Conservation (phyloP, 2,797 vertebrate genomes). For the Adrianichthys oophorus region DNA sequence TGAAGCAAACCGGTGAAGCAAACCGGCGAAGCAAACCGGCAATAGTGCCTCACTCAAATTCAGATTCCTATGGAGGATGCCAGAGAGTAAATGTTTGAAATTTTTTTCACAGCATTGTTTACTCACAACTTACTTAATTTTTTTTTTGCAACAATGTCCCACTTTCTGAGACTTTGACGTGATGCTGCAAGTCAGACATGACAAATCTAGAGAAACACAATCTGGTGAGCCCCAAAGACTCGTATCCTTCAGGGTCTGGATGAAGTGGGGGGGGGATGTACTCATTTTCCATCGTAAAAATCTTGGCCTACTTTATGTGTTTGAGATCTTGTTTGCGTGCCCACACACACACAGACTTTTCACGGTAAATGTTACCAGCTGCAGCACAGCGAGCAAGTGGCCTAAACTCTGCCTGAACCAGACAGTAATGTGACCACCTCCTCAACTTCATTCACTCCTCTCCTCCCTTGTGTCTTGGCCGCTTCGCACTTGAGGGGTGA, state of each 20-base stretch:
- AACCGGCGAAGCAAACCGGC: too few species aligned
- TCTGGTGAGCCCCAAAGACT: too few species aligned
- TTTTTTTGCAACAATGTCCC: too few species aligned
- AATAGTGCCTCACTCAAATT: too few species aligned
- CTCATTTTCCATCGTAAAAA: slow-evolving; percentile 70
- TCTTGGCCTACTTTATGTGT: slow-evolving; percentile 57
- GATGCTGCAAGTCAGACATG: too few species aligned
- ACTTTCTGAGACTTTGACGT: too few species aligned
- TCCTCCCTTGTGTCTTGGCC: slow-evolving; percentile 38
- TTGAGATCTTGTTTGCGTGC: slow-evolving; percentile 46
- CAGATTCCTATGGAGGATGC: too few species aligned
- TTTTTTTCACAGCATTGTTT: too few species aligned
- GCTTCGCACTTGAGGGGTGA: slow-evolving; percentile 18
- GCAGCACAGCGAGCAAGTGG: slow-evolving; percentile 62
- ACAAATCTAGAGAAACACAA: too few species aligned
- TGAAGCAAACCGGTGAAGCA: too few species aligned
- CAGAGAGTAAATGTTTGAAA: too few species aligned
- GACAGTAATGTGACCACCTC: slow-evolving; percentile 70
- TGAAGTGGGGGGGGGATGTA: slow-evolving; percentile 30
- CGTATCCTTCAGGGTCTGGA: slow-evolving; percentile 3
- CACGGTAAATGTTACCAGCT: slow-evolving; percentile 79
- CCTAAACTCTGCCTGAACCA: slow-evolving; percentile 79
- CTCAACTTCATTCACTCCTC: slow-evolving; percentile 72
- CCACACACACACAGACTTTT: slow-evolving; percentile 34
- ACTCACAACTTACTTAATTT: too few species aligned